Base-by-base conservation (phyloP, 2,888 invertebrate genomes). In the Nineta flava region DNA sequence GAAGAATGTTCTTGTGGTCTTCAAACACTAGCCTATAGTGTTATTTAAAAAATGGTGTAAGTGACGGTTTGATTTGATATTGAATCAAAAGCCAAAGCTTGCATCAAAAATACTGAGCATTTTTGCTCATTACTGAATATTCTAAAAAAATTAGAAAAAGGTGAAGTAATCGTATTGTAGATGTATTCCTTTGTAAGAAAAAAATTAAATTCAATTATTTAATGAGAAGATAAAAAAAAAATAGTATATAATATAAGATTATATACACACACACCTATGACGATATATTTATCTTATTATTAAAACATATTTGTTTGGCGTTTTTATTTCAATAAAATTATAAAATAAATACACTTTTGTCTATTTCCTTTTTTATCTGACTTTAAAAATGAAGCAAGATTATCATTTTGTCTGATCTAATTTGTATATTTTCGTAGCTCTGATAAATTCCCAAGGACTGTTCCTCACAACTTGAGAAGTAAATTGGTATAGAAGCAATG, bases 71-170 rank as follows among this genome's bases (percentile, higher is more conserved):
- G 46, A 46, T 46, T 46, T 34, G 10, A 7, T 43, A 43, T 43
- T 43, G 17, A 43, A 43, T 43, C 46, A 31, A 19, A 10, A 12
- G n/a, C 44, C 21, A 44, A 31, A 49, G 43, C 49, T 49, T 44
- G 45, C 17, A 48, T 26, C 26, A 26, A 26, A 48, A 42, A 42
- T 26, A 17, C 49, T 63, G 65, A 63, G 64, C 63, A 64, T 63
- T 65, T 65, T 67, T 66, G 67, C 67, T 67, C 67, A 67, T 65
- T 65, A 65, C 62, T 66, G 61, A 63, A 67, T 67, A 67, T 67
- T 67, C 67, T 67, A 67, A 61, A 65, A 17, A 49, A 48, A 44
- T 44, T 44, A 26, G 13, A 19, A 19, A 21, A 45, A 49, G 44
- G 34, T 43, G 35, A 49, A 43, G 38, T 31, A 31, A 48, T 26